Evolutionary conservation across 2,888 invertebrate species (phyloP).

Genomic region (Ochlodes sylvanus): DNA sequence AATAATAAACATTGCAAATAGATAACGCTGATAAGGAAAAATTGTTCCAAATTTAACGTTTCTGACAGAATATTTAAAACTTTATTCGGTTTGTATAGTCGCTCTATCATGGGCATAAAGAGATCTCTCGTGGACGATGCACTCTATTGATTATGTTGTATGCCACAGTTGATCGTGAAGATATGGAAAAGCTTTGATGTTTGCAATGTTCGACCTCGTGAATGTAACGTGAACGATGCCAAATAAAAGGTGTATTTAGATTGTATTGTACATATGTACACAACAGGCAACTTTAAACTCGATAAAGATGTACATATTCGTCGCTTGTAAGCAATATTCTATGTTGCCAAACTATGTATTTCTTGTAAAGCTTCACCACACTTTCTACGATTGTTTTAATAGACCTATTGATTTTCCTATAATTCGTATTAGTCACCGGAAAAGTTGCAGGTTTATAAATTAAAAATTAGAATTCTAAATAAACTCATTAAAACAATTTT

Average conservation of each 20-base stretch:
- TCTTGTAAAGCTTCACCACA: constrained; percentile 45
- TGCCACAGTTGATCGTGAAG: constrained; percentile 39
- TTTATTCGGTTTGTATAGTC: too few species aligned
- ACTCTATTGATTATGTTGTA: constrained; percentile 9
- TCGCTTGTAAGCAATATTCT: constrained; percentile 47
- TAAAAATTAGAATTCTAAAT: constrained; percentile 20
- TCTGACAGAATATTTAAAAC: too few species aligned
- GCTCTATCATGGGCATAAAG: too few species aligned
- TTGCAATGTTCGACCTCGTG: constrained; percentile 53
- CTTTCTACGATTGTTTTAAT: constrained; percentile 51
- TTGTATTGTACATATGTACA: constrained; percentile 43
- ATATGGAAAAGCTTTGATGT: constrained; percentile 57
- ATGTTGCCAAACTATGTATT: constrained; percentile 48
- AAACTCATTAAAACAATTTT: constrained; percentile 23
- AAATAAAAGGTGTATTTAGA: constrained; percentile 45
- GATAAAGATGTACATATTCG: constrained; percentile 25
- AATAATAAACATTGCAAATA: too few species aligned
- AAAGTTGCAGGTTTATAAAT: constrained; percentile 46
- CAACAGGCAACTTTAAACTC: constrained; percentile 39
- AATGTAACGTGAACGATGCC: constrained; percentile 44
- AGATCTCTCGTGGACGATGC: constrained; percentile 12
- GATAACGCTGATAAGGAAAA: too few species aligned
- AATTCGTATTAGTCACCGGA: constrained; percentile 52
- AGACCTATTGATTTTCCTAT: constrained; percentile 48
- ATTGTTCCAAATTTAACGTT: too few species aligned